These are phyloP conservation scores for Suncus etruscus DNA, from an alignment of 2,113 vertebrate species.

Conservation along the genomic window DNA sequence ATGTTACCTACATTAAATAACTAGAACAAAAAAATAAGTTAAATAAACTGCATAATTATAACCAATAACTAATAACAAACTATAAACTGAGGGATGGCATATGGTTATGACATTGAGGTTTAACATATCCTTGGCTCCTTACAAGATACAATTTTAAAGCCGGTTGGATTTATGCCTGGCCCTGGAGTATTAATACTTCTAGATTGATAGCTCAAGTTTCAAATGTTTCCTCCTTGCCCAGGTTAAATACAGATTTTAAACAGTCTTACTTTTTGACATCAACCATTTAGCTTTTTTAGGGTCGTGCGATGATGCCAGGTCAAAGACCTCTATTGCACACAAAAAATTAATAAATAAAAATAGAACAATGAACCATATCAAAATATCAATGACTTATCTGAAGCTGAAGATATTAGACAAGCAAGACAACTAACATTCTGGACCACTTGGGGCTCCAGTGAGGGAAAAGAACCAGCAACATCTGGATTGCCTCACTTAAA, in stretches of 20 bases:
- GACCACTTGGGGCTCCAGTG: background rate
- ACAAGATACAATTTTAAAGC: background rate
- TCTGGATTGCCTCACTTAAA: slow-evolving; percentile 32
- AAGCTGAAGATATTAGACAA: background rate
- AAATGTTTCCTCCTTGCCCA: slow-evolving; percentile 29
- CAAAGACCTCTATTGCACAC: background rate
- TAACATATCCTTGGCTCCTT: background rate
- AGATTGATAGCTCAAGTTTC: background rate
- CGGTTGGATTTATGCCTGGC: background rate
- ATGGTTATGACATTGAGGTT: background rate
- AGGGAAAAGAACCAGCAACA: background rate
- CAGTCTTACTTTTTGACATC: background rate
- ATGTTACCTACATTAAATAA: background rate
- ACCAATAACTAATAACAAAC: too few relatives aligned
- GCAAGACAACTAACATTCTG: background rate
- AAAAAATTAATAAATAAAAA: background rate
- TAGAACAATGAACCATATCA: background rate
- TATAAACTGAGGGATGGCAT: background rate
- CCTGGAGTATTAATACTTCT: background rate
- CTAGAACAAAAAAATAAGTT: too few relatives aligned
- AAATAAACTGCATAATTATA: too few relatives aligned
- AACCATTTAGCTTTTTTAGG: background rate
- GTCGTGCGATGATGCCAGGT: background rate
- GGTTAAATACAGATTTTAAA: background rate
- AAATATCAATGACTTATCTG: background rate